Conservation (phyloP, 2,888 invertebrate species). For the Pollenia labialis region DNA sequence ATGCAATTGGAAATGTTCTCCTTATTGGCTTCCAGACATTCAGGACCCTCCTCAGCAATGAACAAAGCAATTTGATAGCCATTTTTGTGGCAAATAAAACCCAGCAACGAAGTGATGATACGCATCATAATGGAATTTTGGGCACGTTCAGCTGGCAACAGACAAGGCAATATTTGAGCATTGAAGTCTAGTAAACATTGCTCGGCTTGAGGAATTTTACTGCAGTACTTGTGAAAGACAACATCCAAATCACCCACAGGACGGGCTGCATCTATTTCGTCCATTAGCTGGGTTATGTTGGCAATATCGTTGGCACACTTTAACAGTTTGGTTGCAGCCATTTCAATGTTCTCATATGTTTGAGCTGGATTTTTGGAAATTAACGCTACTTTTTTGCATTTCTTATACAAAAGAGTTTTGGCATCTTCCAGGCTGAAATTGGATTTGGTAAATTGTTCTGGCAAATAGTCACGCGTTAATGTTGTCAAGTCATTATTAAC, state of each 20-base stretch:
- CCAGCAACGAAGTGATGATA: slow-evolving; percentile 85
- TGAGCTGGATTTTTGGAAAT: slow-evolving; percentile 84
- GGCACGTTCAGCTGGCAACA: slow-evolving; percentile 86
- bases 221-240: slow-evolving; percentile 90
- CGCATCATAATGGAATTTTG: slow-evolving; percentile 87
- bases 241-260: slow-evolving; percentile 87
- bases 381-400: slow-evolving; percentile 87
- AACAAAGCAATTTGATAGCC: slow-evolving; percentile 92
- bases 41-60: slow-evolving; percentile 90
- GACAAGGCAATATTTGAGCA: slow-evolving; percentile 86
- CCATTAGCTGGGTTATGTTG: slow-evolving; percentile 85
- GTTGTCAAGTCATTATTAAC: slow-evolving; percentile 29
- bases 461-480: slow-evolving; percentile 75
- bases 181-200: slow-evolving; percentile 87
- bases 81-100: slow-evolving; percentile 90
- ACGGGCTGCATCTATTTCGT: slow-evolving; percentile 88
- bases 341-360: slow-evolving; percentile 72
- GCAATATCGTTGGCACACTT: slow-evolving; percentile 83
- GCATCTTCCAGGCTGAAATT: slow-evolving; percentile 84
- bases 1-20: slow-evolving; percentile 87
- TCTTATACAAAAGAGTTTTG: slow-evolving; percentile 86
- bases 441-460: slow-evolving; percentile 71
- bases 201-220: slow-evolving; percentile 83
- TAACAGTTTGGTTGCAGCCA: slow-evolving; percentile 70
- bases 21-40: slow-evolving; percentile 87